phyloP scores from a whole-genome alignment of 30 jellyfish, hydroid and myxozoan genomes.

The Hydractinia symbiolongicarpus region DNA sequence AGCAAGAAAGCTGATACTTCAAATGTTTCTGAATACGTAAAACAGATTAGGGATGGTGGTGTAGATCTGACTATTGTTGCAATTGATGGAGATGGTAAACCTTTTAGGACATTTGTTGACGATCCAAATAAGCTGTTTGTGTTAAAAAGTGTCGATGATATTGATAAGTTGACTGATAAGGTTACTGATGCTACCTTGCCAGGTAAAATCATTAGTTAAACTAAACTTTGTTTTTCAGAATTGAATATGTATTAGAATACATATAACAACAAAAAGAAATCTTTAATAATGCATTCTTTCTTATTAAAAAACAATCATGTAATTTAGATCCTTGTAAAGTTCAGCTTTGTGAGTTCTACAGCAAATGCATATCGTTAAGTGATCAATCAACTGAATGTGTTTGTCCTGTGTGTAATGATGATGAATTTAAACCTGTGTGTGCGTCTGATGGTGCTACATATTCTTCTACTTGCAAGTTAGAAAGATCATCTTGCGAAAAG shows the following conservation, averaged over 20 bases:
- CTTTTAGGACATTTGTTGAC: too few relatives aligned
- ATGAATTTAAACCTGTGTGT: slow-evolving; percentile 60
- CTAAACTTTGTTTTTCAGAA: background rate
- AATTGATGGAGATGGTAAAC: background rate
- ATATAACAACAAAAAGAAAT: background rate
- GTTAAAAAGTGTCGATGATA: background rate
- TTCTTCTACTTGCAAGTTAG: slow-evolving; percentile 59
- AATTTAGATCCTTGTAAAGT: background rate
- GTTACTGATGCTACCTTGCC: background rate
- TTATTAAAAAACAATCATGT: background rate
- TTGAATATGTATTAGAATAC: background rate
- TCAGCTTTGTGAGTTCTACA: slow-evolving; percentile 12
- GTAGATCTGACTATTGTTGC: background rate
- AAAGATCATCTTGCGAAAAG: slow-evolving; percentile 40
- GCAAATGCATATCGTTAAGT: background rate
- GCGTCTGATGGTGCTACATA: slow-evolving; percentile 72
- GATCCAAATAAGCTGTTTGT: background rate
- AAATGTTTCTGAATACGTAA: background rate
- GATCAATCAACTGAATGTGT: background rate
- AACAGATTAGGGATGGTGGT: background rate
- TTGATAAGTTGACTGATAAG: background rate
- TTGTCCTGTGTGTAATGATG: slow-evolving; percentile 59
- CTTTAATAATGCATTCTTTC: too few relatives aligned
- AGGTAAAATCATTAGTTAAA: background rate
- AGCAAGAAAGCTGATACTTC: background rate